phyloP scores from a whole-genome alignment of 2,888 invertebrate genomes.

The Boloria euphrosyne region DNA sequence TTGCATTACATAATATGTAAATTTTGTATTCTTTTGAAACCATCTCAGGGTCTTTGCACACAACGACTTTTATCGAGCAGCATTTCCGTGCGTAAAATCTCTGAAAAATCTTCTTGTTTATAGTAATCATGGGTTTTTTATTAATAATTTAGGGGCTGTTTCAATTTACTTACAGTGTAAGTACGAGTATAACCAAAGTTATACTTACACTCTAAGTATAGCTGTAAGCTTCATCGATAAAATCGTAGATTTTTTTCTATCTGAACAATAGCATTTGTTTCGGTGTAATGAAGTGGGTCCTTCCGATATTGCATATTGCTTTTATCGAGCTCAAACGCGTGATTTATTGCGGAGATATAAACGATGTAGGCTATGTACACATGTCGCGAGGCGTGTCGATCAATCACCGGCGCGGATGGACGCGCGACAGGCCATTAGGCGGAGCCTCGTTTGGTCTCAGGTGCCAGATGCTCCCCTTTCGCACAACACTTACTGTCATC shows the following conservation, averaged over 20 bases:
- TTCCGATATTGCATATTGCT: slow-evolving; percentile 31
- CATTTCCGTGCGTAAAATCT: too few relatives aligned
- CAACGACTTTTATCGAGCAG: too few relatives aligned
- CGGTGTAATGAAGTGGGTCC: slow-evolving; percentile 30
- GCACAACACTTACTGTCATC: slow-evolving; percentile 8
- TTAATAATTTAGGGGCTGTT: too few relatives aligned
- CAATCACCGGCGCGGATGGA: slow-evolving; percentile 75
- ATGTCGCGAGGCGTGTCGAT: slow-evolving; percentile 72
- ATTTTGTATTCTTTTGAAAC: too few relatives aligned
- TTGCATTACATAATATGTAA: too few relatives aligned
- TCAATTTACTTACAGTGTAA: too few relatives aligned
- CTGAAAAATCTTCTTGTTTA: too few relatives aligned
- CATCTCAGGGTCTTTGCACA: too few relatives aligned
- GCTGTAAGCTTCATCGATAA: background rate
- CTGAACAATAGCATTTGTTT: slow-evolving; percentile 10
- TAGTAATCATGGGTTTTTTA: too few relatives aligned
- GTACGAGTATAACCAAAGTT: too few relatives aligned
- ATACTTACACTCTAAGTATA: too few relatives aligned
- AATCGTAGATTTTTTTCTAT: background rate
- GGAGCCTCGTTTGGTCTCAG: slow-evolving; percentile 64
- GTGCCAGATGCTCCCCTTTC: slow-evolving; percentile 52
- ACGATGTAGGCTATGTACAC: slow-evolving; percentile 61
- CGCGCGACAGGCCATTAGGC: slow-evolving; percentile 78
- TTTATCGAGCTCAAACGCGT: slow-evolving; percentile 50
- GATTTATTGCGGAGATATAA: slow-evolving; percentile 69